Conservation (phyloP, 2,797 vertebrate genomes). For the Chrosomus eos region DNA sequence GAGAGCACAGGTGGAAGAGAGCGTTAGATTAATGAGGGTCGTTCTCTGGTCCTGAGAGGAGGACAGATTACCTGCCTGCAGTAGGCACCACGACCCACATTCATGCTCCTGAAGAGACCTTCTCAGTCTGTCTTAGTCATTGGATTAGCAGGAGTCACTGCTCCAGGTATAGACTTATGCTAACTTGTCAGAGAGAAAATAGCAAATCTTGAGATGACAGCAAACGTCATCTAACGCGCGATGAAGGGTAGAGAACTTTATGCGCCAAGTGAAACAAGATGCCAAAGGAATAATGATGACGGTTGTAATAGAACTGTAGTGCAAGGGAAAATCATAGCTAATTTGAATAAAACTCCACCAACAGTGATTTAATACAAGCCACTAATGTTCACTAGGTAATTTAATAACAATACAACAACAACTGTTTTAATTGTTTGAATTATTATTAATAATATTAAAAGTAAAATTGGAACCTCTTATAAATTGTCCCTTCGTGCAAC, state of each 20-base stretch:
- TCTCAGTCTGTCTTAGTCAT: constrained; percentile 33
- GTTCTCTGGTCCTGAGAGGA: constrained; percentile 53
- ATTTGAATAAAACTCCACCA: background rate
- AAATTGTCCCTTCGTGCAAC: too few relatives aligned
- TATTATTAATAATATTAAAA: background rate
- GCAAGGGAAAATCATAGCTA: background rate
- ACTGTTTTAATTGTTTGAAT: background rate
- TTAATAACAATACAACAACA: background rate
- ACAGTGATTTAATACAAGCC: background rate
- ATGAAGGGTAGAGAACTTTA: constrained; percentile 11
- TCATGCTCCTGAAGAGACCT: constrained; percentile 28
- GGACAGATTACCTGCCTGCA: constrained; percentile 69
- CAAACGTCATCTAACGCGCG: constrained; percentile 2
- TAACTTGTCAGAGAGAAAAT: constrained; percentile 32
- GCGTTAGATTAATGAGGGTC: constrained; percentile 78
- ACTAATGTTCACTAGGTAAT: background rate
- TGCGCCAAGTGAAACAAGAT: constrained; percentile 20
- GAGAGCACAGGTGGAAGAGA: constrained; percentile 74
- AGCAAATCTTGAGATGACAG: constrained; percentile 26
- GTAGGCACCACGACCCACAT: constrained; percentile 54
- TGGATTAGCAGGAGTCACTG: constrained; percentile 33
- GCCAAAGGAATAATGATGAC: constrained; percentile 9
- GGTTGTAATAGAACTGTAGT: background rate
- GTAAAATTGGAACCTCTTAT: too few relatives aligned
- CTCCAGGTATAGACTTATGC: constrained; percentile 31